Base-by-base conservation (phyloP, 2,113 vertebrate genomes). In the Indicator maculatus region DNA sequence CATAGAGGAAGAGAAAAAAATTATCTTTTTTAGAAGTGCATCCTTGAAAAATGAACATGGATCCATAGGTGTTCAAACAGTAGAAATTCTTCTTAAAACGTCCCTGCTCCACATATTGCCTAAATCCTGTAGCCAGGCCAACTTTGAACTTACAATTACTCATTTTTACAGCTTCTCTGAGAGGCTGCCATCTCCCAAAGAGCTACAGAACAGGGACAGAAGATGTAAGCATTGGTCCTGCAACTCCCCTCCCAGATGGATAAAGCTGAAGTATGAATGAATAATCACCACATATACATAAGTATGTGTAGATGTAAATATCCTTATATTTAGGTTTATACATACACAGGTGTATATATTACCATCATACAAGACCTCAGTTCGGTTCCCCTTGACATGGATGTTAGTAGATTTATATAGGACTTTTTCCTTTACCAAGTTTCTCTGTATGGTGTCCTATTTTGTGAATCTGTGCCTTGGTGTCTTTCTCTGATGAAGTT, bases 401-500 rank as follows among this genome's bases (percentile, higher is more conserved):
- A 39, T 72, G 5, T 36, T 82, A 50, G 61, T 4, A 75, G 26
- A 39, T 5, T 6, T 11, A 7, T 16, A 9, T 24, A 47, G 80
- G 59, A 94, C 95, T 96, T 97, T 97, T 85, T 85, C 98, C 97
- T 88, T 96, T 97, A 86, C 89, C 94, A 38, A 97, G 93, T 41
- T 98, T 98, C 91, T 98, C 97, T 33, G 92, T 95, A 92, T 97
- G 77, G 79, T 98, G 96, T 85, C 97, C 98, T 86, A 91, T 98
- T 97, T 98, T 98, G 73, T 96, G 92, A 64, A 93, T 96, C 70
- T 98, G 97, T 53, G 97, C 97, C 96, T 98, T 97, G 1, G 95
- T 97, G 83, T 98, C 98, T 72, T 98, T 97, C 98, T 98, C 95
- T 98, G 98, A 97, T 98, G 98, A 96, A 99, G 97, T 97, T 98